Percentiles rank a stretch among this genome's conserved stretches.
These are phyloP conservation scores for Tragelaphus oryx DNA, from an alignment of 2,797 vertebrate genomes.

Conservation along the genomic window DNA sequence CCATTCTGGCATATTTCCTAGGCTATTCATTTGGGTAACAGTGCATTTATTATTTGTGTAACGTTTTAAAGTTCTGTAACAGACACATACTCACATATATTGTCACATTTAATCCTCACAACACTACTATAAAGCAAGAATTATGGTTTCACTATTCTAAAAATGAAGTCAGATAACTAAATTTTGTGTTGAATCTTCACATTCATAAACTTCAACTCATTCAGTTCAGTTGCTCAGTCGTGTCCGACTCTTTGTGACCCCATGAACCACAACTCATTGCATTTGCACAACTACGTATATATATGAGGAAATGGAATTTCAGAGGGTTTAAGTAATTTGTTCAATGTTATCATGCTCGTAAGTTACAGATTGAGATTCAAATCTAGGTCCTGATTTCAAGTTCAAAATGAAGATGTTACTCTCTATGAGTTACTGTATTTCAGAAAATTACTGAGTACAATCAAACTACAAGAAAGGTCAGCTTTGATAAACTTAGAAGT, in stretches of 20 bases:
- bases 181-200: neutral
- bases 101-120: neutral
- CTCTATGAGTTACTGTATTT: neutral
- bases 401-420: neutral
- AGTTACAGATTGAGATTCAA: neutral
- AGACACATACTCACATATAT: neutral
- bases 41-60: neutral
- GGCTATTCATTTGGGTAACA: neutral
- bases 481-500: neutral
- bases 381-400: neutral
- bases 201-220: neutral
- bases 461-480: neutral
- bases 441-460: neutral
- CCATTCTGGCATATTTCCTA: neutral
- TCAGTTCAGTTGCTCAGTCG: neutral
- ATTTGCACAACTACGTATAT: neutral
- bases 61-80: neutral
- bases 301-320: neutral
- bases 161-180: neutral
- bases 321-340: neutral
- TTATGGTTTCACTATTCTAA: neutral
- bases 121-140: neutral
- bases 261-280: neutral
- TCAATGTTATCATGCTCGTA: neutral
- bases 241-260: neutral